A percentile compares a stretch with the other conserved stretches of the same genome.
phyloP scores from a whole-genome alignment of 37 sponge, comb jelly and placozoan species.

The Halichondria panicea region DNA sequence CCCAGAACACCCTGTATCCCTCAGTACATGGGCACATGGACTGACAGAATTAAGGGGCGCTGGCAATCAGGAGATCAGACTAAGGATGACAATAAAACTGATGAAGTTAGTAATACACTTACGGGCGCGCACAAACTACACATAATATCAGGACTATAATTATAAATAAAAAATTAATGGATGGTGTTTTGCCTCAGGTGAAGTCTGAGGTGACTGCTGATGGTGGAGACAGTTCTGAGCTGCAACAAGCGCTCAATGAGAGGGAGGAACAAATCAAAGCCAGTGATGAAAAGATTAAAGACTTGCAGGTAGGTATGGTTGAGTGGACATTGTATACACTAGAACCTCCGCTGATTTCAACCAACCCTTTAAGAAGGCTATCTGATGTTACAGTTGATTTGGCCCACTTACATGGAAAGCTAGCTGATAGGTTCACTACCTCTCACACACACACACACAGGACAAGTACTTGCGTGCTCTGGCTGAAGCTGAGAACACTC shows the following conservation, averaged over 20 bases:
- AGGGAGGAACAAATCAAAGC: constrained; percentile 17
- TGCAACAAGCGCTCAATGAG: background rate
- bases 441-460: constrained; percentile 44
- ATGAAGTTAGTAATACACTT: background rate
- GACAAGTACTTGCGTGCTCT: constrained; percentile 88
- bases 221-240: background rate
- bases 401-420: too few species aligned
- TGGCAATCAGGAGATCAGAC: background rate
- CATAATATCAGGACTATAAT: too few species aligned
- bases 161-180: too few species aligned
- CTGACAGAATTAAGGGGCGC: constrained; percentile 51
- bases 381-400: too few species aligned
- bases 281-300: constrained; percentile 22
- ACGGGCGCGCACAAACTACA: too few species aligned
- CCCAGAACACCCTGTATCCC: background rate
- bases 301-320: constrained; percentile 20
- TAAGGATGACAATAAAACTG: background rate
- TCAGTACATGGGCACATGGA: constrained; percentile 52
- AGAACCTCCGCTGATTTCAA: too few species aligned
- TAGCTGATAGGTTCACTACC: too few species aligned
- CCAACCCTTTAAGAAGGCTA: too few species aligned
- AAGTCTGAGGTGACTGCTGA: background rate
- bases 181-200: too few species aligned
- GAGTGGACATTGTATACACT: too few species aligned
- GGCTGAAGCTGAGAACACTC: constrained; percentile 93